A percentile compares a stretch with the other conserved stretches of the same genome.
Conservation (phyloP, 2,888 invertebrate species). For the Strigamia maritima region DNA sequence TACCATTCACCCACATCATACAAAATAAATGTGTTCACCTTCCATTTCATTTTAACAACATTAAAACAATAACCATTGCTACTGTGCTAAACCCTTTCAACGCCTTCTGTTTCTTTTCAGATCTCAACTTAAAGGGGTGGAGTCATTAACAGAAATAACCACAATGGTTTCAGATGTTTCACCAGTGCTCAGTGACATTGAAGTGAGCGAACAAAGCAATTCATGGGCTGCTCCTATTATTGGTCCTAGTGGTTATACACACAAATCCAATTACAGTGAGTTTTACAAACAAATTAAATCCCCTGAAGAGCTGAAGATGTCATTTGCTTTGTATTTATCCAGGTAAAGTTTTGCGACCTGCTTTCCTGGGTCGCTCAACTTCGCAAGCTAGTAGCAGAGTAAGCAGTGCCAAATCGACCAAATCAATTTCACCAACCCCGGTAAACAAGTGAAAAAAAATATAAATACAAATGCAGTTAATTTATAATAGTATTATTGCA, state of each 20-base stretch:
- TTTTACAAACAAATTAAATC: not conserved
- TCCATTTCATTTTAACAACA: too few relatives aligned
- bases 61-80: too few relatives aligned
- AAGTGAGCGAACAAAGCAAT: slow-evolving; percentile 31
- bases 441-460: not conserved
- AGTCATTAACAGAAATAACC: slow-evolving; percentile 26
- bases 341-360: slow-evolving; percentile 21
- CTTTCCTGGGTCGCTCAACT: not conserved
- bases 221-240: not conserved
- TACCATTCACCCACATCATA: too few relatives aligned
- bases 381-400: not conserved
- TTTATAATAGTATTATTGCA: too few relatives aligned
- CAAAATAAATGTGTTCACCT: too few relatives aligned
- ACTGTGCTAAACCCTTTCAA: not conserved
- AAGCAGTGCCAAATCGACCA: slow-evolving; percentile 18
- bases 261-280: slow-evolving; percentile 9
- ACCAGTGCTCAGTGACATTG: slow-evolving; percentile 40
- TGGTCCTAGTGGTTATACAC: not conserved
- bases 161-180: slow-evolving; percentile 41
- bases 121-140: not conserved
- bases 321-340: not conserved
- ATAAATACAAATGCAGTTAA: too few relatives aligned
- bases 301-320: not conserved
- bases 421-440: slow-evolving; percentile 1
- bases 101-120: not conserved